A percentile compares a stretch with the other conserved stretches of the same genome.
These are phyloP conservation scores for Pachypeltis micranthus DNA, from an alignment of 1,140 invertebrate genomes.

Conservation along the genomic window DNA sequence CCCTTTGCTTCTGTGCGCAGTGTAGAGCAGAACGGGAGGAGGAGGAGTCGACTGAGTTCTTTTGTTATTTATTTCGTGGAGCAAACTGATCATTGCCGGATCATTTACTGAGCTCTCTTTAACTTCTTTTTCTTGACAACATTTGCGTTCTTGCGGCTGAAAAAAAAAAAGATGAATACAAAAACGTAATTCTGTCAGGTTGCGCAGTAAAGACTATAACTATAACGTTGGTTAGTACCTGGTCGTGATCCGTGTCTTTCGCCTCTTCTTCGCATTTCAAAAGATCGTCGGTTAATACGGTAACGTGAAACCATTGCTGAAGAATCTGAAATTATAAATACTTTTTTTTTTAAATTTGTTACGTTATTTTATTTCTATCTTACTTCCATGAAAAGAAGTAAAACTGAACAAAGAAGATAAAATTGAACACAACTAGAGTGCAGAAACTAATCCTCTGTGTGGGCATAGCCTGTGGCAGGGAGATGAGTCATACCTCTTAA, in stretches of 20 bases:
- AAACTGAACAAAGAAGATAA: too few species aligned
- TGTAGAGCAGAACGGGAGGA: slow-evolving; percentile 26
- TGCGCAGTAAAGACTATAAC: neutral
- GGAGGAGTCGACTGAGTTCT: slow-evolving; percentile 22
- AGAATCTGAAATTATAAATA: neutral
- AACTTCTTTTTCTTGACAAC: too few species aligned
- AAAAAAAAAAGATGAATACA: too few species aligned
- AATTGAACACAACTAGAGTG: too few species aligned
- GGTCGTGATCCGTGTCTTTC: neutral
- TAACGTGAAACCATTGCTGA: neutral
- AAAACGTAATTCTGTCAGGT: neutral
- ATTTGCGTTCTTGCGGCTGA: too few species aligned
- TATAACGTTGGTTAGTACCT: too few species aligned
- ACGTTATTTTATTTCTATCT: too few species aligned
- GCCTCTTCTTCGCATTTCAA: neutral
- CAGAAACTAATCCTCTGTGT: too few species aligned
- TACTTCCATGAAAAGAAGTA: too few species aligned
- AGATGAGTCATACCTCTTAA: too few species aligned
- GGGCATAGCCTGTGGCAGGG: too few species aligned
- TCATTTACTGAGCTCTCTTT: slow-evolving; percentile 12
- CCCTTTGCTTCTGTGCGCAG: slow-evolving; percentile 24
- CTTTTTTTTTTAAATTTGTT: too few species aligned
- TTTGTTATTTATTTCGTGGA: slow-evolving; percentile 22
- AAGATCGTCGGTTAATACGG: neutral
- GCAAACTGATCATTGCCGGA: slow-evolving; percentile 21